These are phyloP conservation scores for Anadara kagoshimensis DNA, from an alignment of 1,140 invertebrate genomes.

Conservation along the genomic window DNA sequence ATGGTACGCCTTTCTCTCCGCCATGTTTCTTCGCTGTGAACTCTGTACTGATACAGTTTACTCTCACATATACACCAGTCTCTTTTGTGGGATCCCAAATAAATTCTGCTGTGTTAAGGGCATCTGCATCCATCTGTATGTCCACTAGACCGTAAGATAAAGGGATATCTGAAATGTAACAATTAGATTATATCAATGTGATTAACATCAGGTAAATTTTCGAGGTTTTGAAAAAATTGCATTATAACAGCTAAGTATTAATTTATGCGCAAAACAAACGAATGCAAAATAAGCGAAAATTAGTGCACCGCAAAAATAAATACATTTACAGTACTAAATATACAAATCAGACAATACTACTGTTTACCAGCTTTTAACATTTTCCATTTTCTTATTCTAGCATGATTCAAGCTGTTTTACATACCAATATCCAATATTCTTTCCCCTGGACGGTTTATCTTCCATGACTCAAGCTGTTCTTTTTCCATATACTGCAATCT, in stretches of 20 bases:
- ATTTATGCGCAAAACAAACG: too few species aligned
- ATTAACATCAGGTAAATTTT: too few species aligned
- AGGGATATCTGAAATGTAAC: slow-evolving; percentile 83
- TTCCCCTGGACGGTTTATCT: slow-evolving; percentile 89
- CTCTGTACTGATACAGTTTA: slow-evolving; percentile 98
- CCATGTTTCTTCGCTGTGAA: slow-evolving; percentile 99
- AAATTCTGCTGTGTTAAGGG: slow-evolving; percentile 90
- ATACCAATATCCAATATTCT: slow-evolving; percentile 86
- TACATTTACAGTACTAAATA: too few species aligned
- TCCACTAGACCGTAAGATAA: slow-evolving; percentile 93
- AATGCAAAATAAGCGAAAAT: too few species aligned
- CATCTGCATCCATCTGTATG: slow-evolving; percentile 82
- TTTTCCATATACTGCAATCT: slow-evolving; percentile 96
- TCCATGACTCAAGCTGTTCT: slow-evolving; percentile 94
- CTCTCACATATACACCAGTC: slow-evolving; percentile 83
- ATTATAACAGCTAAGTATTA: too few species aligned
- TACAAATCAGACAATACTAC: too few species aligned
- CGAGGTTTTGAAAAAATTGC: too few species aligned
- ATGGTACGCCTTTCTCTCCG: slow-evolving; percentile 97
- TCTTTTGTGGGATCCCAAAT: slow-evolving; percentile 97
- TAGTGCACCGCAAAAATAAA: too few species aligned
- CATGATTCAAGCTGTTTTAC: slow-evolving; percentile 1
- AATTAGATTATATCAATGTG: background rate
- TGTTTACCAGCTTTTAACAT: too few species aligned
- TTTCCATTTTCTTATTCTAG: too few species aligned